phyloP scores from a whole-genome alignment of 2,888 invertebrate genomes.

The Aethes cnicana region DNA sequence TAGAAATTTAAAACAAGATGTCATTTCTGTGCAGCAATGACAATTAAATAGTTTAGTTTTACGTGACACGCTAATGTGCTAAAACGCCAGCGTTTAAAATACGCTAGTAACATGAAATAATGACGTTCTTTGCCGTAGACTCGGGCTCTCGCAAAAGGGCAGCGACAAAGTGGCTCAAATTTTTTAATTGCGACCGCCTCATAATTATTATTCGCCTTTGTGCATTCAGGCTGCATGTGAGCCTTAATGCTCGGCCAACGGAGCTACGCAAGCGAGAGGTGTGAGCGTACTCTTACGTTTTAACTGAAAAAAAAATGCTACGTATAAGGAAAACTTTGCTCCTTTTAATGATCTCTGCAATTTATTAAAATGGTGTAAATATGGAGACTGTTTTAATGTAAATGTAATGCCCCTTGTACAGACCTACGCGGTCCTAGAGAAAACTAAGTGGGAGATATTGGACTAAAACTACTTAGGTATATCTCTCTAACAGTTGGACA shows the following conservation, averaged over 20 bases:
- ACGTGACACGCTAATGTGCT: neutral
- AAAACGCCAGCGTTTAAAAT: neutral
- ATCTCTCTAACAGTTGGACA: no score
- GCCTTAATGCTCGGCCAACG: constrained; percentile 27
- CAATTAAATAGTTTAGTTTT: no score
- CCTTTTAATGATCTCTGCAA: no score
- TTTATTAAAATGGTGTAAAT: no score
- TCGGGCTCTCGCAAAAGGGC: constrained; percentile 49
- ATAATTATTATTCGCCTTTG: constrained; percentile 79
- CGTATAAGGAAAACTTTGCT: no score
- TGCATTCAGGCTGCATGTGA: constrained; percentile 72
- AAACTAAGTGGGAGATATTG: no score
- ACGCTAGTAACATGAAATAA: constrained; percentile 21
- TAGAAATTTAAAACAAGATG: no score
- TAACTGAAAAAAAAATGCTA: neutral
- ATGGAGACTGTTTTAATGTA: no score
- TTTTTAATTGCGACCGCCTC: constrained; percentile 79
- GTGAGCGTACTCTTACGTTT: neutral
- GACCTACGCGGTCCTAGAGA: no score
- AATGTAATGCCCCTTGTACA: no score
- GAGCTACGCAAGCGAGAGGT: neutral
- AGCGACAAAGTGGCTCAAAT: constrained; percentile 78
- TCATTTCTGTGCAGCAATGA: no score
- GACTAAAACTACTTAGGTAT: no score
- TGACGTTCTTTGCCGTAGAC: constrained; percentile 26